Conservation (phyloP, 2,888 invertebrate species). For the Emmelina monodactyla region DNA sequence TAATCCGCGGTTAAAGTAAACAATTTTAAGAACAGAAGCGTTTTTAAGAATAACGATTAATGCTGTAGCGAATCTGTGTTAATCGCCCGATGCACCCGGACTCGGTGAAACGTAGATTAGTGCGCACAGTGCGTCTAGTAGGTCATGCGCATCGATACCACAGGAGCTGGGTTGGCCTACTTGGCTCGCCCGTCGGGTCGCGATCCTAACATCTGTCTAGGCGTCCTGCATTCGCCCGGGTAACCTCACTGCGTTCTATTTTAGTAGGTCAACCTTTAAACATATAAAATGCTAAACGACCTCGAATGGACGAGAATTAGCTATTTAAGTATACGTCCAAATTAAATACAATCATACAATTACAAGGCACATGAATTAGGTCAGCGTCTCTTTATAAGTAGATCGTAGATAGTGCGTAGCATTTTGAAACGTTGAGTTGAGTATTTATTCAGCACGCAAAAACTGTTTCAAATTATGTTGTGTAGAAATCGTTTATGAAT, state of each 20-base stretch:
- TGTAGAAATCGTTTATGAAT: too few relatives aligned
- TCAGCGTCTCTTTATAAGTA: constrained; percentile 29
- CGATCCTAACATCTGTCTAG: constrained; percentile 37
- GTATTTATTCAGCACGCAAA: too few relatives aligned
- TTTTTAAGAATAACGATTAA: too few relatives aligned
- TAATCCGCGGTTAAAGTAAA: background rate
- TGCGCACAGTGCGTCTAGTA: constrained; percentile 1
- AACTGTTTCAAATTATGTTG: too few relatives aligned
- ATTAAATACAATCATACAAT: constrained; percentile 20
- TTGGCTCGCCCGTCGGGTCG: constrained; percentile 31
- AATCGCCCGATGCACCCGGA: too few relatives aligned
- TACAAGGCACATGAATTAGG: constrained; percentile 34
- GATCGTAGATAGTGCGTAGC: constrained; percentile 34
- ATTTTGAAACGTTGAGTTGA: too few relatives aligned
- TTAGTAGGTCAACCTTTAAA: constrained; percentile 18
- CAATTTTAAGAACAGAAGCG: too few relatives aligned
- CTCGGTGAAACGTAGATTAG: background rate
- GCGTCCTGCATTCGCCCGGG: constrained; percentile 35
- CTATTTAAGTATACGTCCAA: too few relatives aligned
- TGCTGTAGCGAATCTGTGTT: too few relatives aligned
- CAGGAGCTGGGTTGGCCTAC: constrained; percentile 49
- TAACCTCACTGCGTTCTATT: constrained; percentile 38
- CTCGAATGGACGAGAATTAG: too few relatives aligned
- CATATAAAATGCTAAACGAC: too few relatives aligned
- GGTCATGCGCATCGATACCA: constrained; percentile 34